These are phyloP conservation scores for Eulimnadia texana DNA, from an alignment of 1,140 invertebrate genomes.

Conservation along the genomic window DNA sequence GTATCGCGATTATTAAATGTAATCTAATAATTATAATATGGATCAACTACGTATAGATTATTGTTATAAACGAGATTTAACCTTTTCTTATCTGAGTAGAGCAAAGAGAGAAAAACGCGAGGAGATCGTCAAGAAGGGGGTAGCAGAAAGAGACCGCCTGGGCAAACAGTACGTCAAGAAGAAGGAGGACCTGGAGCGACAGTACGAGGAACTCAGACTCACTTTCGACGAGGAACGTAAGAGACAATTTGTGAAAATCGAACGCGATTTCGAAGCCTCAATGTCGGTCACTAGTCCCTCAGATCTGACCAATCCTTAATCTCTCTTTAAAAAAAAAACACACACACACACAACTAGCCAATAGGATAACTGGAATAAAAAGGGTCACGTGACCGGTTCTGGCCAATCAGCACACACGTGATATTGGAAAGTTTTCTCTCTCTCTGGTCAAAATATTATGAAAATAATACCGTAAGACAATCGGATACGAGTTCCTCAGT, in stretches of 20 bases:
- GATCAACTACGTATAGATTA: too few relatives aligned
- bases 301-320: background rate
- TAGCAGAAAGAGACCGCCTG: constrained; percentile 59
- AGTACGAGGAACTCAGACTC: constrained; percentile 57
- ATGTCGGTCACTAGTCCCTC: background rate
- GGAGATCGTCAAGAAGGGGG: constrained; percentile 63
- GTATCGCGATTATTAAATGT: background rate
- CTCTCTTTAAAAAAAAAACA: too few relatives aligned
- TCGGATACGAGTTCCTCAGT: too few relatives aligned
- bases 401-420: too few relatives aligned
- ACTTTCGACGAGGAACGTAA: constrained; percentile 47
- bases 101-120: constrained; percentile 58
- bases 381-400: too few relatives aligned
- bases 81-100: constrained; percentile 24
- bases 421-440: background rate
- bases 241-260: background rate
- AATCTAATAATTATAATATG: too few relatives aligned
- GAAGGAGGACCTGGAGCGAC: constrained; percentile 53
- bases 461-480: background rate
- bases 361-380: too few relatives aligned
- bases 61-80: too few relatives aligned
- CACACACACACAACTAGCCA: too few relatives aligned
- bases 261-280: background rate
- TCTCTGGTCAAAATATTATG: background rate
- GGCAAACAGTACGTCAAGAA: constrained; percentile 57